phyloP scores from a whole-genome alignment of 2,113 vertebrate species.

The Semnornis frantzii region DNA sequence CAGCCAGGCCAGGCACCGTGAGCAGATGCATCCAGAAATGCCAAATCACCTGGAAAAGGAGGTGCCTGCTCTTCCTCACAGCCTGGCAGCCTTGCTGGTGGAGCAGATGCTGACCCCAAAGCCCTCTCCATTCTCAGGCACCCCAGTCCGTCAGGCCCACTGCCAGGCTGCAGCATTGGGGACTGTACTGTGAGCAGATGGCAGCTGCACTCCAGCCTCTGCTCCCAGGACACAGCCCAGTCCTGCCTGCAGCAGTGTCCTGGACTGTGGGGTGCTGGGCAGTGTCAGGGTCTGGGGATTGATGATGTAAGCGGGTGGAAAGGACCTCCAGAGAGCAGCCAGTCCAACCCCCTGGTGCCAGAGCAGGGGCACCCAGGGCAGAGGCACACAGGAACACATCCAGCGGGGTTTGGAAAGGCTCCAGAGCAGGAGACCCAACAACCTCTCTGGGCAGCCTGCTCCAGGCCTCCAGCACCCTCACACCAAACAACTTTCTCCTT shows the following conservation, averaged over 20 bases:
- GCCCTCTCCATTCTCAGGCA: not conserved
- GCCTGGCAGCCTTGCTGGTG: fast-evolving
- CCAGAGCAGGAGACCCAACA: too few relatives aligned
- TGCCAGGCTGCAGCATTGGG: not conserved
- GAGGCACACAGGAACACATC: too few relatives aligned
- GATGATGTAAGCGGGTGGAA: not conserved
- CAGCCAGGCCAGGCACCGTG: not conserved
- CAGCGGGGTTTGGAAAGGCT: too few relatives aligned
- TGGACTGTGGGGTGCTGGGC: not conserved
- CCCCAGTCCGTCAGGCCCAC: not conserved
- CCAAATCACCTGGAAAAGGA: not conserved
- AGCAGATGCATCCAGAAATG: not conserved
- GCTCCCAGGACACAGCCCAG: not conserved
- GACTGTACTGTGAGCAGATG: not conserved
- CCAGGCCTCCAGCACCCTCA: too few relatives aligned
- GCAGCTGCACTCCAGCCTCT: not conserved
- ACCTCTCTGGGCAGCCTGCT: too few relatives aligned
- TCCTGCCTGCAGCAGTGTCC: not conserved
- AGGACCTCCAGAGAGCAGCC: too few relatives aligned
- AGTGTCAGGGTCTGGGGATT: fast-evolving
- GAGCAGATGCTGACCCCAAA: not conserved
- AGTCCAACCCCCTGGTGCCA: too few relatives aligned
- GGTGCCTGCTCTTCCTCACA: not conserved
- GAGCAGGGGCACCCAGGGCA: too few relatives aligned
- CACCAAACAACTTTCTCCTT: too few relatives aligned